These are phyloP conservation scores for Lerema accius DNA, from an alignment of 1,140 invertebrate species.

Conservation along the genomic window DNA sequence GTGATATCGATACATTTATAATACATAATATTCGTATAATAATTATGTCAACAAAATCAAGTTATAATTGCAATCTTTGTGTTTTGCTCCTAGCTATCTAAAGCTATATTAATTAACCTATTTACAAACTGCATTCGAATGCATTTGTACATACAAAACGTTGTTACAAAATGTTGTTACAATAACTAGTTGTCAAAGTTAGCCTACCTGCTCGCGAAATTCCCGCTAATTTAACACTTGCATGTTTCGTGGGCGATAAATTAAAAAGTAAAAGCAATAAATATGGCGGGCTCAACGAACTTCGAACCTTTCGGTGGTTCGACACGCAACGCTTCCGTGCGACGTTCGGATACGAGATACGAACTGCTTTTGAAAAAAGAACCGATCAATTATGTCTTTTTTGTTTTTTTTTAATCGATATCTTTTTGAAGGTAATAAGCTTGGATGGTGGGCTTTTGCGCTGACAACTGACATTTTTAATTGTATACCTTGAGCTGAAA, in stretches of 20 bases:
- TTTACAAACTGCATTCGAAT: too few species aligned
- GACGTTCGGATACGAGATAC: slow-evolving; percentile 36
- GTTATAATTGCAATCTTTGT: too few species aligned
- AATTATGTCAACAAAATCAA: too few species aligned
- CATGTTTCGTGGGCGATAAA: slow-evolving; percentile 54
- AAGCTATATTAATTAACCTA: too few species aligned
- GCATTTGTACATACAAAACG: too few species aligned
- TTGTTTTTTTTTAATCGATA: slow-evolving; percentile 20
- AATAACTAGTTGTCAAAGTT: slow-evolving; percentile 8
- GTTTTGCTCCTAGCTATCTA: too few species aligned
- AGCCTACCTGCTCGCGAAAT: slow-evolving; percentile 1
- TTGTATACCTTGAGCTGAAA: slow-evolving; percentile 18
- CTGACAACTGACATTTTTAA: slow-evolving; percentile 28
- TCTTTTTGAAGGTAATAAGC: slow-evolving; percentile 21
- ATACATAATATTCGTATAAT: too few species aligned
- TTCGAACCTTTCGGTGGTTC: slow-evolving; percentile 48
- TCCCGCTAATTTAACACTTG: slow-evolving; percentile 33
- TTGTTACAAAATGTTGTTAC: too few species aligned
- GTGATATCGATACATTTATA: too few species aligned
- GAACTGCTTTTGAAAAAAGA: slow-evolving; percentile 19
- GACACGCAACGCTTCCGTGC: slow-evolving; percentile 50
- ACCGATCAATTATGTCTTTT: slow-evolving; percentile 41
- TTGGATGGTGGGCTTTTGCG: slow-evolving; percentile 5
- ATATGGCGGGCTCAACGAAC: slow-evolving; percentile 65
- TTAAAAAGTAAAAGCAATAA: slow-evolving; percentile 73